Conservation (phyloP, 2,797 vertebrate genomes). For the Helicolenus hilgendorfi region DNA sequence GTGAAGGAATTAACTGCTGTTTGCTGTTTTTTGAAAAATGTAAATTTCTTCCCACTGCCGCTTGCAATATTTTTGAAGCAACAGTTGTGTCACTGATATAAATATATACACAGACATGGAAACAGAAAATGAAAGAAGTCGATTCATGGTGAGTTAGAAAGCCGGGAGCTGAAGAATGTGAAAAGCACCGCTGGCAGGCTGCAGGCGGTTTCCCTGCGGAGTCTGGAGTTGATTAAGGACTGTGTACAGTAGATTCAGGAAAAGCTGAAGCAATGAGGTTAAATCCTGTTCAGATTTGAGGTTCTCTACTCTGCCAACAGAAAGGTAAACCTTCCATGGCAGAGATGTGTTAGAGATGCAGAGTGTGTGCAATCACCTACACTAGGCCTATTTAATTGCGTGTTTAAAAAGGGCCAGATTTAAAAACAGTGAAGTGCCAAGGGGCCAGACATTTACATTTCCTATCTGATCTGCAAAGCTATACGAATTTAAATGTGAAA, state of each 20-base stretch:
- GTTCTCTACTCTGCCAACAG: background rate
- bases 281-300: background rate
- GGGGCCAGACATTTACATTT: too few relatives aligned
- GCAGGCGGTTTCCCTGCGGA: slow-evolving; percentile 19
- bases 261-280: slow-evolving; percentile 5
- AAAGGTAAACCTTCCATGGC: background rate
- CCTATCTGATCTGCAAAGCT: too few relatives aligned
- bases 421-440: too few relatives aligned
- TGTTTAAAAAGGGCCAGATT: too few relatives aligned
- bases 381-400: background rate
- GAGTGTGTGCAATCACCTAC: background rate
- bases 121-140: background rate
- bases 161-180: slow-evolving; percentile 25
- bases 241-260: slow-evolving; percentile 28
- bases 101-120: background rate
- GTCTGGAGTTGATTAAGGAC: slow-evolving; percentile 50
- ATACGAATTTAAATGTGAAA: too few relatives aligned
- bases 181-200: slow-evolving; percentile 2
- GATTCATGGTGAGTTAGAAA: background rate
- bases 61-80: background rate
- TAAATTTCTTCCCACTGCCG: background rate
- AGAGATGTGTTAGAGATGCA: background rate
- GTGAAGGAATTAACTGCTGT: background rate
- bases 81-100: background rate
- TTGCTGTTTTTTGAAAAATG: background rate